Evolutionary conservation across 2,797 vertebrate species (phyloP), one percentile per base, ranked within the genome.

Genomic region (Gobionotothen gibberifrons): DNA sequence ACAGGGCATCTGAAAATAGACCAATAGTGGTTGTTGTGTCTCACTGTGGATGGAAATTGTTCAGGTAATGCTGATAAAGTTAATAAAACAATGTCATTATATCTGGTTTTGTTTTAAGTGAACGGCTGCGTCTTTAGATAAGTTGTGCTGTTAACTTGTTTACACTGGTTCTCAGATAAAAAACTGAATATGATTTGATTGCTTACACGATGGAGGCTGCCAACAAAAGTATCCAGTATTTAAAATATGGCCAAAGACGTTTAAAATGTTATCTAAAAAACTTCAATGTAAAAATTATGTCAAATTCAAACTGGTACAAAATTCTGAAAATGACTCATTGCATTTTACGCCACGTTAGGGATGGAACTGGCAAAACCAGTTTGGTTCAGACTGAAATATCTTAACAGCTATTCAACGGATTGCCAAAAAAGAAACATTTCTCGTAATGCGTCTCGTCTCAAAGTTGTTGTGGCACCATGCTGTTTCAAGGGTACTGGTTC

Each of bases 1-100:
- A 47, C 58, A 43, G 63, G 47, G 16, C 9, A 6, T 58, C 46
- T 68, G 55, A 52, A 67, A 68, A 54, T 52, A 54, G 53, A 57
- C 42, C 21, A 47, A 0, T 26, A 32, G 32, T 13, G 62, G 6
- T 10, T 26, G 54, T 40, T 46, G 54, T 56, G 69, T 70, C 29
- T 8, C 46, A 40, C 43, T 5, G 43, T 16, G 15, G 22, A 26
- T 4, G 61, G 48, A 15, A 2, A 19, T 26, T 42, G 4, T 39
- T 36, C 56, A 68, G 55, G 47, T 53, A 47, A 61, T 5, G 47
- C 21, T 44, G 62, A 61, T 52, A 55, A 40, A 58, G 47, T 3
- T 55, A 55, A 48, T 49, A 7, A 69, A 40, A 57, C 14, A 15
- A 22, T 56, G n/a, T 49, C 44, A 63, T 57, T 9, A 47, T 43